Base-by-base conservation (phyloP, 1,140 invertebrate genomes). In the Proctacanthus coquilletti region DNA sequence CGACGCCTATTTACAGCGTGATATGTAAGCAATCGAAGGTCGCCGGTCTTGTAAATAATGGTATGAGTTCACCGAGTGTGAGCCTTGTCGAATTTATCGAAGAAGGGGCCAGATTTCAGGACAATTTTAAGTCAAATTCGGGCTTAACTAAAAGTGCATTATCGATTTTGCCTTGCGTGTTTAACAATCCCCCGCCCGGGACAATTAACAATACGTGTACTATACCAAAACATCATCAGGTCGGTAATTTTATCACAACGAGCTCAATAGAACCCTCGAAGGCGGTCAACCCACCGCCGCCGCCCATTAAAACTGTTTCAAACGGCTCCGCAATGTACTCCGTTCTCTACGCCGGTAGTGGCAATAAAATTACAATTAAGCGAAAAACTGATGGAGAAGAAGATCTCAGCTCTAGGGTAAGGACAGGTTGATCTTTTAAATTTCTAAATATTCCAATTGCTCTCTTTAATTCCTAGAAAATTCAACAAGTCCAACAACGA, bases 341-440 rank as follows among this genome's bases (percentile, higher is more conserved):
- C 45, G 78, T 83, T 30, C 72, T 81, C 66, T 81, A 79, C 61
- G 72, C 77, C 42, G 78, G 77, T 14, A 72, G 72, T 44, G 79
- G 78, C 41, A 83, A 80, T 53, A 82, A 83, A 68, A 80, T 83
- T 50, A 83, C 80, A 20, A 80, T 84, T 44, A 84, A 83, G 61
- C 66, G 80, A 44, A 83, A 81, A 66, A 70, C 73, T 32, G 66
- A 74, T 36, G 71, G 72, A 43, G 64, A 66, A 14, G 34, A 43
- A 3, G 41, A 43, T 17, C 18, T 11, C 1, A 21, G 34, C 5
- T 38, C 42, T 23, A 40, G 34, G 20, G 44, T 42, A 27, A 27
- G 13, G 13, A 27, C 13, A 27, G n/a, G n/a, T 27, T 9, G 13
- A 27, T 27, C 8, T 27, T 27, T 27, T 13, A 27, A 13, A 27